Evolutionary conservation across 2,888 invertebrate genomes (phyloP).

Genomic region (Biston betularia): DNA sequence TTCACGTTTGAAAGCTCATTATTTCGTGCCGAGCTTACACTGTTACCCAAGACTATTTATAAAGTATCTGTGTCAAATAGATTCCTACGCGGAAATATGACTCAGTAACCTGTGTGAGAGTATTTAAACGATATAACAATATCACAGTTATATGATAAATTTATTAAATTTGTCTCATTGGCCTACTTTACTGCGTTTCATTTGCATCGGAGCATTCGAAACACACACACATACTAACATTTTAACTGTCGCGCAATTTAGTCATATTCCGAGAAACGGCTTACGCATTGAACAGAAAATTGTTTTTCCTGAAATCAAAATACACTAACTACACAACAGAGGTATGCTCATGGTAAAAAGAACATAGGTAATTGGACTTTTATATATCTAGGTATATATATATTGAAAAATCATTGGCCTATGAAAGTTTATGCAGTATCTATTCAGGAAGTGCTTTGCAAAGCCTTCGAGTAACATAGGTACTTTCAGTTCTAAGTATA

Average conservation of each 20-base stretch:
- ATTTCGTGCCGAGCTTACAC: slow-evolving; percentile 8
- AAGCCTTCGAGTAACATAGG: slow-evolving; percentile 9
- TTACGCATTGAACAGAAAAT: slow-evolving; percentile 42
- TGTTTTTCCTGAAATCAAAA: slow-evolving; percentile 37
- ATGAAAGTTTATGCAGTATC: slow-evolving; percentile 36
- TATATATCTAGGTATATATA: slow-evolving; percentile 24
- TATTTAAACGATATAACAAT: slow-evolving; percentile 28
- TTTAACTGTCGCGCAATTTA: slow-evolving; percentile 34
- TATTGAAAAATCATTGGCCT: slow-evolving; percentile 39
- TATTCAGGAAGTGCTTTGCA: slow-evolving; percentile 3
- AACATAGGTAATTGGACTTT: slow-evolving; percentile 26
- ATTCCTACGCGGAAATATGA: slow-evolving; percentile 26
- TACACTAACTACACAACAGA: slow-evolving; percentile 14
- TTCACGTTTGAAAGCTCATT: slow-evolving; percentile 16
- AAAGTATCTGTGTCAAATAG: slow-evolving; percentile 23
- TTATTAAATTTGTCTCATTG: slow-evolving; percentile 29
- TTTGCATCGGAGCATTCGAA: slow-evolving; percentile 29
- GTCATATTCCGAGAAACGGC: slow-evolving; percentile 42
- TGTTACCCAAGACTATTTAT: slow-evolving; percentile 14
- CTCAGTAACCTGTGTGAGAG: slow-evolving; percentile 16
- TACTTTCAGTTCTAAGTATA: slow-evolving; percentile 39
- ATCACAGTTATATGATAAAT: slow-evolving; percentile 14
- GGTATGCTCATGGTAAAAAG: slow-evolving; percentile 12
- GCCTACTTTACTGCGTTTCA: slow-evolving; percentile 22
- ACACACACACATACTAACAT: neutral